Conservation (phyloP, 92 coral and sea anemone genomes). For the Siderastrea radians region DNA sequence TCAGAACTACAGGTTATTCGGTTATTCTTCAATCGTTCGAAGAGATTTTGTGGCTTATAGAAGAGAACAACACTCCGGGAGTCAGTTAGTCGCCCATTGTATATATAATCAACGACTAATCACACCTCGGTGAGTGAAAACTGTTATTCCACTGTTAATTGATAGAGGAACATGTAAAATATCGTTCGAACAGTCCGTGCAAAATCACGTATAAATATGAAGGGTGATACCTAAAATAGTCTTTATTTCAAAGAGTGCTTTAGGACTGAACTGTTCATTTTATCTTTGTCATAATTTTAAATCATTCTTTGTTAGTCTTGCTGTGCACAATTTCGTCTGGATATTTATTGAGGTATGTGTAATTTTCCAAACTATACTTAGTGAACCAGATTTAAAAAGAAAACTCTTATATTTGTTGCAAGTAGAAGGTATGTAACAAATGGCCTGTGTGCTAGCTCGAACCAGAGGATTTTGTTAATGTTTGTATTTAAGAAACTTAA, state of each 20-base stretch:
- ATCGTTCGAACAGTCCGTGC: not conserved
- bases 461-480: not conserved
- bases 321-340: not conserved
- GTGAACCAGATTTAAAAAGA: not conserved
- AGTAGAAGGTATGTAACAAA: not conserved
- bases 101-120: not conserved
- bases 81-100: not conserved
- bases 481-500: not conserved
- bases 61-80: not conserved
- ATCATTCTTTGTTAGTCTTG: not conserved
- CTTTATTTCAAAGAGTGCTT: not conserved
- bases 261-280: too few relatives aligned
- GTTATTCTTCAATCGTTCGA: not conserved
- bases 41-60: not conserved
- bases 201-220: not conserved
- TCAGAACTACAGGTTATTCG: conserved; percentile 20
- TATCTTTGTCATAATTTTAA: not conserved
- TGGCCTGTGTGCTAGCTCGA: not conserved
- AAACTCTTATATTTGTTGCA: too few relatives aligned
- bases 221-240: not conserved
- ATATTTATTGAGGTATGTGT: not conserved
- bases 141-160: not conserved
- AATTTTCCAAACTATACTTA: not conserved
- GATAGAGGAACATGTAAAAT: not conserved
- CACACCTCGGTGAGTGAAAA: conserved; percentile 23